These are phyloP conservation scores for Metalampra italica DNA, from an alignment of 2,888 invertebrate species.

Conservation along the genomic window DNA sequence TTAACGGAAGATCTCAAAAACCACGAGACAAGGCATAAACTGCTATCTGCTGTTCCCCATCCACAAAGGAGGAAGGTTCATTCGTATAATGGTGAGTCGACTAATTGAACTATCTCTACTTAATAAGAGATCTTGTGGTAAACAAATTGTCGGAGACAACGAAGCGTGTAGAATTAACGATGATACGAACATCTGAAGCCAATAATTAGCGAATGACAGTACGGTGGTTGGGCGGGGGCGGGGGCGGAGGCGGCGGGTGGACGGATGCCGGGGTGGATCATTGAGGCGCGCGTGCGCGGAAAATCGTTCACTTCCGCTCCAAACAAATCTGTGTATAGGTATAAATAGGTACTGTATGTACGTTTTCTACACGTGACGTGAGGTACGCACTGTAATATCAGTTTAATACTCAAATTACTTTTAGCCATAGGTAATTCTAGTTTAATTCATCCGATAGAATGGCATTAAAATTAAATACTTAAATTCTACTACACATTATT, in stretches of 20 bases:
- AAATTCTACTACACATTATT: too few species aligned
- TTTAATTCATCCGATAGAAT: too few species aligned
- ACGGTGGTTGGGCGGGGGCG: conserved; percentile 22
- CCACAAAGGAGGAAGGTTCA: too few species aligned
- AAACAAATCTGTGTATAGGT: background rate
- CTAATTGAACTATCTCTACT: background rate
- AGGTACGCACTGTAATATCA: background rate
- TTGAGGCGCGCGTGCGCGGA: conserved; percentile 50
- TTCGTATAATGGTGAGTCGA: background rate
- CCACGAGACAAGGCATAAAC: too few species aligned
- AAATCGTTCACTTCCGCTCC: conserved; percentile 61
- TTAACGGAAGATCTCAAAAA: too few species aligned
- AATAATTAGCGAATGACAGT: conserved; percentile 43
- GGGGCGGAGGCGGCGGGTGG: conserved; percentile 26
- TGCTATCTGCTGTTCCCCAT: too few species aligned
- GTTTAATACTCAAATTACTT: background rate
- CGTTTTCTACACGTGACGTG: background rate
- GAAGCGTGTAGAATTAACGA: conserved; percentile 23
- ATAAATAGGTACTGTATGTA: background rate
- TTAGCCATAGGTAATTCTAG: background rate
- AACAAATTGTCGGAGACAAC: conserved; percentile 16
- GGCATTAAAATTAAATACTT: too few species aligned
- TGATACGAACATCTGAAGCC: conserved; percentile 15
- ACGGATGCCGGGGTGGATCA: conserved; percentile 29
- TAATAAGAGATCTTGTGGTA: background rate